Conservation (phyloP, 2,113 vertebrate genomes). For the Poeciliopsis turrubarensis region DNA sequence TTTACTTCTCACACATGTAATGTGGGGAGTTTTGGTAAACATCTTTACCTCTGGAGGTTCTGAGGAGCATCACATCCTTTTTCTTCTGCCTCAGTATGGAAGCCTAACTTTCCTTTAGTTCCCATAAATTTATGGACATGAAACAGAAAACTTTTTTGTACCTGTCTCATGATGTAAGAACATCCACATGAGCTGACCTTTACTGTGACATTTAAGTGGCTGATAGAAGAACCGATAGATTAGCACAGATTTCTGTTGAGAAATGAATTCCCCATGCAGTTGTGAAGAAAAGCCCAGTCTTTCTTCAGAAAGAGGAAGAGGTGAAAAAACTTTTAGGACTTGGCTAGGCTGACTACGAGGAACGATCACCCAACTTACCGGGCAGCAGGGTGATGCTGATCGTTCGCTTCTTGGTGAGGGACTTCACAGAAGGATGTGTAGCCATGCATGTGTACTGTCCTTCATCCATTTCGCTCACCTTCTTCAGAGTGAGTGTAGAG, state of each 20-base stretch:
- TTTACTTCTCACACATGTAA: constrained; percentile 24
- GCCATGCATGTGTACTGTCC: constrained; percentile 79
- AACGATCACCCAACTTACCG: constrained; percentile 57
- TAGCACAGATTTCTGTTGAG: background rate
- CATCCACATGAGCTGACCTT: constrained; percentile 14
- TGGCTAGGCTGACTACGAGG: background rate
- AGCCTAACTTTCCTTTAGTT: background rate
- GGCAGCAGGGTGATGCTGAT: constrained; percentile 73
- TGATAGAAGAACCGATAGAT: constrained; percentile 13
- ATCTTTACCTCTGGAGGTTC: background rate
- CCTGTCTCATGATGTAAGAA: background rate
- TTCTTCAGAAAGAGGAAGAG: constrained; percentile 21
- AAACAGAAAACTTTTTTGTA: background rate
- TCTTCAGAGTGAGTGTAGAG: constrained; percentile 65
- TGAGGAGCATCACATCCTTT: background rate
- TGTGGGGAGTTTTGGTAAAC: constrained; percentile 19
- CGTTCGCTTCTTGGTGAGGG: constrained; percentile 65
- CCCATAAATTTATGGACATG: background rate
- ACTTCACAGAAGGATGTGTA: constrained; percentile 62
- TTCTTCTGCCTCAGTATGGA: background rate
- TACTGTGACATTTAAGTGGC: constrained; percentile 11
- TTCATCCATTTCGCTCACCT: constrained; percentile 52
- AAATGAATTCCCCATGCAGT: constrained; percentile 9
- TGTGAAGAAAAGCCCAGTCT: background rate
- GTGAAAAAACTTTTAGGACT: background rate